Base-by-base conservation (phyloP, 2,888 invertebrate species). In the Eulithis testata region DNA sequence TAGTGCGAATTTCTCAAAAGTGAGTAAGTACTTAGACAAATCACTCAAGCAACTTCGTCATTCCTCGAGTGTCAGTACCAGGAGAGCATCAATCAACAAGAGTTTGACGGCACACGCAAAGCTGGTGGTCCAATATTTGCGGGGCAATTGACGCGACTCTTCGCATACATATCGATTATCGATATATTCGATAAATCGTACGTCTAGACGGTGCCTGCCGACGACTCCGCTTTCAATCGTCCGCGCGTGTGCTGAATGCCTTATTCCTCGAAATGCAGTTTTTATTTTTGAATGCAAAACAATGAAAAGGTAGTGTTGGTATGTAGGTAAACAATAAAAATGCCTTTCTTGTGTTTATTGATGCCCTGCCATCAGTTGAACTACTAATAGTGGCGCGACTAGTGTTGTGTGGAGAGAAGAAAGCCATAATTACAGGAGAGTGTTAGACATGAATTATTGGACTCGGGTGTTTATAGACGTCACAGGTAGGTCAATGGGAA, bases 71-170 rank as follows among this genome's bases (percentile, higher is more conserved):
- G 56, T 40, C 21, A 60, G 63, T 60, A 63, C 52, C 55, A 66
- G 66, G 56, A 52, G 61, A 62, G 12, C 63, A 66, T 63, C 63
- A 60, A 60, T 67, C 54, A 63, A 57, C 44, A 45, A 58, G 63
- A 63, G 53, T 65, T 76, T 67, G 67, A 71, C 66, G 65, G 60
- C 72, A 59, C 74, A 73, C 74, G 73, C 72, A 73, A 74, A 70
- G 66, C 59, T 54, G 83, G 86, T 84, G 85, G 85, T 86, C 86
- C 78, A 79, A 82, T 82, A 85, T 82, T 81, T 77, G 78, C 80
- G 75, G 50, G 73, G 68, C 77, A 72, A 81, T 80, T 66, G 79
- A 75, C 65, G 69, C 68, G 68, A 56, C 73, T 69, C 70, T 73
- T 76, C 74, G 81, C 80, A 82, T 82, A 81, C 77, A 72, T 77